Conservation (phyloP, 1,140 invertebrate species). For the Epicauta chinensis region DNA sequence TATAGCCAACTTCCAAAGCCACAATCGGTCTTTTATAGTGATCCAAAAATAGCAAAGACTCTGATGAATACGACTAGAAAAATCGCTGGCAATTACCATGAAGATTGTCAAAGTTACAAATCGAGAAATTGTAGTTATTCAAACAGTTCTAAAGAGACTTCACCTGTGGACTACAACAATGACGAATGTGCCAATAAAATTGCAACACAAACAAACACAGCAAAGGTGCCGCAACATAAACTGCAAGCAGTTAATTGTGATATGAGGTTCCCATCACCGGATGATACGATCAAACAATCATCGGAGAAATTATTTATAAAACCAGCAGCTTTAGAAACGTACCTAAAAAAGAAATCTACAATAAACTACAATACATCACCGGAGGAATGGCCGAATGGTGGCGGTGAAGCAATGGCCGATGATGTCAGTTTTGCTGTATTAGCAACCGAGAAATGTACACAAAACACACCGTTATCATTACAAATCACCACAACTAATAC, state of each 20-base stretch:
- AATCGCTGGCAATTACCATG: constrained; percentile 2
- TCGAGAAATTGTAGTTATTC: no score
- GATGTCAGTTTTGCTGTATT: constrained; percentile 51
- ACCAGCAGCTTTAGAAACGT: constrained; percentile 25
- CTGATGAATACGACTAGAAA: neutral
- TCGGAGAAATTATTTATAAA: constrained; percentile 41
- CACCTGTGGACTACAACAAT: no score
- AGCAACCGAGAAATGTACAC: constrained; percentile 49
- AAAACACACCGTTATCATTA: constrained; percentile 7
- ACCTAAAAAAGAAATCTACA: constrained; percentile 28
- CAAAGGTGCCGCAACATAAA: no score
- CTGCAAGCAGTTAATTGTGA: no score
- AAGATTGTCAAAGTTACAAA: constrained; percentile 8
- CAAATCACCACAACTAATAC: constrained; percentile 32
- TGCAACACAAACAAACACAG: no score
- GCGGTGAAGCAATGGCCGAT: constrained; percentile 61
- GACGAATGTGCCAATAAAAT: no score
- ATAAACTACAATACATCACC: constrained; percentile 45
- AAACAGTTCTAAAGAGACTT: no score
- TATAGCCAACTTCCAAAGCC: constrained; percentile 28
- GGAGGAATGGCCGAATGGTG: constrained; percentile 45
- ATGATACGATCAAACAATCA: no score
- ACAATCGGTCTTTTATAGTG: constrained; percentile 7
- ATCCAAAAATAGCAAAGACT: neutral
- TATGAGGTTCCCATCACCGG: no score